A percentile compares a stretch with the other conserved stretches of the same genome.
phyloP scores from a whole-genome alignment of 2,888 invertebrate genomes.

The Campoplex capitator region DNA sequence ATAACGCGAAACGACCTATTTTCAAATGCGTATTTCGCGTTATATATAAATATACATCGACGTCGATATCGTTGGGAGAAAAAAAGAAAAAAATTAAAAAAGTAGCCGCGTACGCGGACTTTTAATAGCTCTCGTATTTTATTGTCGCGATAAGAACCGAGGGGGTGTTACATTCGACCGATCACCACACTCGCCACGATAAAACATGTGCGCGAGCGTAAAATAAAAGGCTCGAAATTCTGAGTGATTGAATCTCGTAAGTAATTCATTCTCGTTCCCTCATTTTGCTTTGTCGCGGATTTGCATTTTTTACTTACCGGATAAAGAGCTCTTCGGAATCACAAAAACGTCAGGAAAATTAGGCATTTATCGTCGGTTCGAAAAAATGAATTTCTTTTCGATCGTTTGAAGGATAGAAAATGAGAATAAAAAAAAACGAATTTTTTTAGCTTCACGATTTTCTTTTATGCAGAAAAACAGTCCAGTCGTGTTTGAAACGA shows the following conservation, averaged over 20 bases:
- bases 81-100: background rate
- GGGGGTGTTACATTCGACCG: slow-evolving; percentile 28
- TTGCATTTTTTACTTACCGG: background rate
- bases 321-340: background rate
- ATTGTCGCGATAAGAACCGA: slow-evolving; percentile 53
- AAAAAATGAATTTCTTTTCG: background rate
- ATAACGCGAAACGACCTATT: slow-evolving; percentile 46
- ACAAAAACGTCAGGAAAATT: background rate
- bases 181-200: background rate
- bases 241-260: background rate
- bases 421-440: too few relatives aligned
- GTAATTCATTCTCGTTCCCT: too few relatives aligned
- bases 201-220: background rate
- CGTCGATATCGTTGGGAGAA: slow-evolving; percentile 26
- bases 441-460: too few relatives aligned
- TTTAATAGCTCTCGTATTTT: slow-evolving; percentile 44
- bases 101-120: slow-evolving; percentile 10
- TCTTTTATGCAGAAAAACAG: background rate
- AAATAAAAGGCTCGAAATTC: background rate
- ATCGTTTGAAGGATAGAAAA: too few relatives aligned
- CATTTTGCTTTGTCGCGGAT: too few relatives aligned
- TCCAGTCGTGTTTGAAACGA: background rate
- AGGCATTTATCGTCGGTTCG: background rate
- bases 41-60: background rate
- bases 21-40: slow-evolving; percentile 12